phyloP scores from a whole-genome alignment of 2,113 vertebrate genomes.

The Bettongia penicillata region DNA sequence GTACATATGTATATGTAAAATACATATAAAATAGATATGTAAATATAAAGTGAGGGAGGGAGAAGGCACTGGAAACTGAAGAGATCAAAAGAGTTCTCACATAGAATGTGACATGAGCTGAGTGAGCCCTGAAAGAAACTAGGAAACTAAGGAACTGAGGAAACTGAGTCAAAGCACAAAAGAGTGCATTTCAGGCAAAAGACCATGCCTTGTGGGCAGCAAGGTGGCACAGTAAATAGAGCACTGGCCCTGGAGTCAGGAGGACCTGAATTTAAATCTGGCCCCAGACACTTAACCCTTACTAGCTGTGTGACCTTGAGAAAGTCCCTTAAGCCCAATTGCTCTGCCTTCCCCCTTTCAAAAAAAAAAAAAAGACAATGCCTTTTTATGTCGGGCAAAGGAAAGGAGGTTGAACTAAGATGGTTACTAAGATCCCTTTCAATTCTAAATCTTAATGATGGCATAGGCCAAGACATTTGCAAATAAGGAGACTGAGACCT shows the following conservation, averaged over 20 bases:
- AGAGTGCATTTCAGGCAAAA: neutral
- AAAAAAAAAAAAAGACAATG: no score
- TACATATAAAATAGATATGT: neutral
- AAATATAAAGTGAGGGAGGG: neutral
- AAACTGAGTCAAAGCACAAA: neutral
- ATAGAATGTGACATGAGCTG: neutral
- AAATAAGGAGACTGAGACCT: constrained; percentile 39
- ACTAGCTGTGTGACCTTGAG: no score
- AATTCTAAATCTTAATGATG: neutral
- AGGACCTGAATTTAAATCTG: no score
- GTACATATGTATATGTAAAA: neutral
- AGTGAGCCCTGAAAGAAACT: neutral
- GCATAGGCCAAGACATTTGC: neutral
- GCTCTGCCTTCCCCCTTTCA: no score
- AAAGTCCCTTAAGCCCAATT: no score
- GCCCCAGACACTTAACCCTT: no score
- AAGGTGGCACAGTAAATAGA: no score
- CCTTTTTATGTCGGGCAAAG: neutral
- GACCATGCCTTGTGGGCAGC: neutral
- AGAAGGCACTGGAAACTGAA: neutral
- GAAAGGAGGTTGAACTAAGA: neutral
- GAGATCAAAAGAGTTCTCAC: neutral
- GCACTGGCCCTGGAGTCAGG: no score
- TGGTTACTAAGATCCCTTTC: neutral
- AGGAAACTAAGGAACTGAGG: neutral